These are phyloP conservation scores for Dipodomys ordii DNA, from an alignment of 2,113 vertebrate species.

Conservation along the genomic window DNA sequence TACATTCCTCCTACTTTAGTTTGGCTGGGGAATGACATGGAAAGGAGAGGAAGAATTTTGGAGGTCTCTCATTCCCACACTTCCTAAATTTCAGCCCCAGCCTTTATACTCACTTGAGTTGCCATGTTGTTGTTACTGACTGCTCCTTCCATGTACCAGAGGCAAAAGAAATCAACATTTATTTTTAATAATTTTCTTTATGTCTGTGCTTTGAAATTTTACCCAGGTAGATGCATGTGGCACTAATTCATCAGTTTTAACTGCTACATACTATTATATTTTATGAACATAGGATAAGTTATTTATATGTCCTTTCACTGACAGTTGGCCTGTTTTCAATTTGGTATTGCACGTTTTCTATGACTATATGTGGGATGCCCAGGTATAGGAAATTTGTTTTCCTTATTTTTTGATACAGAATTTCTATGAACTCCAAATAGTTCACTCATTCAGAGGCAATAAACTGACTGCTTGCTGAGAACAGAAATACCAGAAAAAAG, in stretches of 20 bases:
- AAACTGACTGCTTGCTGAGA: neutral
- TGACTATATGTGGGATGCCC: neutral
- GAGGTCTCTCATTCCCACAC: neutral
- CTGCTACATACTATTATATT: constrained; percentile 5
- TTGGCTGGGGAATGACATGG: neutral
- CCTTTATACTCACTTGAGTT: neutral
- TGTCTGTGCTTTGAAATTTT: constrained; percentile 31
- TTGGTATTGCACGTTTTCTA: constrained; percentile 36
- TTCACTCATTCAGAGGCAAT: constrained; percentile 15
- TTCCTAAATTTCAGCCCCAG: constrained; percentile 22
- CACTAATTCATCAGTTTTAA: constrained; percentile 70
- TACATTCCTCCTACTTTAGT: neutral
- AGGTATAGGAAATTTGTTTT: constrained; percentile 22
- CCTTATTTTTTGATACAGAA: constrained; percentile 26
- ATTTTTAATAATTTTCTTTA: constrained; percentile 47
- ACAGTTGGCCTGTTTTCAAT: constrained; percentile 50
- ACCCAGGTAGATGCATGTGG: constrained; percentile 8
- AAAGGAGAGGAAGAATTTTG: neutral
- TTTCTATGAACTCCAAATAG: neutral
- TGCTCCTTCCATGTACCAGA: neutral
- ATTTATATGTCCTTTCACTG: constrained; percentile 33
- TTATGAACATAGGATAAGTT: constrained; percentile 38
- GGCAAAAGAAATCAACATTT: neutral
- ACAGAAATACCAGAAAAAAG: neutral
- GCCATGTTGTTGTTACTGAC: neutral